Evolutionary conservation across 2,888 invertebrate genomes (phyloP), one percentile per base, ranked within the genome.

Genomic region (Dicycla oo): DNA sequence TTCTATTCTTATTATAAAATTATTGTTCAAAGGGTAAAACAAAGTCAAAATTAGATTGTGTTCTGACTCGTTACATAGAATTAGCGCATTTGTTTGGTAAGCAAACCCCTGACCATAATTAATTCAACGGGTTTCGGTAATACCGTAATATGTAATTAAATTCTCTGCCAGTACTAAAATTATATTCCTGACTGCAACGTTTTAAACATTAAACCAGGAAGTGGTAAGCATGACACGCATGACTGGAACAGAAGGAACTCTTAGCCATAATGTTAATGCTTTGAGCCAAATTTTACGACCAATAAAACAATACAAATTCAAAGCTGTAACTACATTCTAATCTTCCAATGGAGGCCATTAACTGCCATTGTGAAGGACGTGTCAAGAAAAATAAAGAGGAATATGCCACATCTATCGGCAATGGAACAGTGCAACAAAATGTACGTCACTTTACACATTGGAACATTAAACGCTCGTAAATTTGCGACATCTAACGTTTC

Each of bases 381-480:
- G 84, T 73, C 58, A 61, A 68, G 86, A 81, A 84, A 85, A 84
- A 75, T 73, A 80, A 77, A 85, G 64, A 77, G 68, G 68, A 72
- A 69, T 71, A 65, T 67, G 43, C 57, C 43, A 74, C 51, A 71
- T 67, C 61, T 61, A 77, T 75, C 72, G 78, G 69, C 60, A 71
- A 68, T 61, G 66, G 18, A 77, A 81, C 75, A 68, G 58, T 73
- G 61, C 65, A 78, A 74, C 84, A 70, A 79, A 81, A 69, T 81
- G 64, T 73, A 71, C 78, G 86, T 71, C 77, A 83, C 78, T 85
- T 81, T 73, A 81, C 75, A 81, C 80, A 76, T 73, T 73, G 73
- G 72, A 40, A 73, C 84, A 84, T 82, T 82, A 86, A 83, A 86
- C 63, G 68, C 69, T 84, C 81, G 83, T 86, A 84, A 84, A 76